phyloP scores from a whole-genome alignment of 2,888 invertebrate genomes.

The Anticlea derivata region DNA sequence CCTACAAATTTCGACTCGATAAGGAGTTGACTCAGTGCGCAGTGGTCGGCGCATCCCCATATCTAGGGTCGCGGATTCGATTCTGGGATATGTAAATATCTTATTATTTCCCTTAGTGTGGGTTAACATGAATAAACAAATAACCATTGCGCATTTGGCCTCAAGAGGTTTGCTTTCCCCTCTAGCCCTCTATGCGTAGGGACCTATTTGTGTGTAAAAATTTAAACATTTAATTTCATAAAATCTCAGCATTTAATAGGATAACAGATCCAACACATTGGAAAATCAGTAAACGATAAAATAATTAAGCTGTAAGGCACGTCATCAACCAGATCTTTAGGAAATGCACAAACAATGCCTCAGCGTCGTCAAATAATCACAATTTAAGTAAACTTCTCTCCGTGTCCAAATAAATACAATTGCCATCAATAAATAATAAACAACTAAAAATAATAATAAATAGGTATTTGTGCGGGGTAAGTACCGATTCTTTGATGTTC shows the following conservation, averaged over 20 bases:
- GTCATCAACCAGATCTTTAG: constrained; percentile 45
- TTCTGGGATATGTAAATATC: too few relatives aligned
- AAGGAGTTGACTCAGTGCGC: too few relatives aligned
- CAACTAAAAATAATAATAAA: constrained; percentile 54
- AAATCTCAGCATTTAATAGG: constrained; percentile 9
- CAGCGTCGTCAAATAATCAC: constrained; percentile 39
- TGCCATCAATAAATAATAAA: constrained; percentile 64
- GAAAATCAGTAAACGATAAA: constrained; percentile 11
- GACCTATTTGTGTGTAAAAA: too few relatives aligned
- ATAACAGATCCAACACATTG: background rate
- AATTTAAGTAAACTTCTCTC: constrained; percentile 77
- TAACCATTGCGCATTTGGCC: too few relatives aligned
- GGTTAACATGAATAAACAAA: too few relatives aligned
- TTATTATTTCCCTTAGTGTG: too few relatives aligned
- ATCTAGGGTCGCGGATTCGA: background rate
- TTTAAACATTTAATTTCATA: too few relatives aligned
- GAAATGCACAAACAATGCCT: constrained; percentile 38
- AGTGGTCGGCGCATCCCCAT: too few relatives aligned
- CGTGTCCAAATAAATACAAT: constrained; percentile 59
- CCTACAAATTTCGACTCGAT: too few relatives aligned
- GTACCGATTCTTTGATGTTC: constrained; percentile 60
- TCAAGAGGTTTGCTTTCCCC: too few relatives aligned
- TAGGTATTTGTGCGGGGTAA: constrained; percentile 78
- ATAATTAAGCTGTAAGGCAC: constrained; percentile 34
- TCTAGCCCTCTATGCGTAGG: too few relatives aligned